phyloP scores from a whole-genome alignment of 2,113 vertebrate species.

The Chloroceryle aenea region DNA sequence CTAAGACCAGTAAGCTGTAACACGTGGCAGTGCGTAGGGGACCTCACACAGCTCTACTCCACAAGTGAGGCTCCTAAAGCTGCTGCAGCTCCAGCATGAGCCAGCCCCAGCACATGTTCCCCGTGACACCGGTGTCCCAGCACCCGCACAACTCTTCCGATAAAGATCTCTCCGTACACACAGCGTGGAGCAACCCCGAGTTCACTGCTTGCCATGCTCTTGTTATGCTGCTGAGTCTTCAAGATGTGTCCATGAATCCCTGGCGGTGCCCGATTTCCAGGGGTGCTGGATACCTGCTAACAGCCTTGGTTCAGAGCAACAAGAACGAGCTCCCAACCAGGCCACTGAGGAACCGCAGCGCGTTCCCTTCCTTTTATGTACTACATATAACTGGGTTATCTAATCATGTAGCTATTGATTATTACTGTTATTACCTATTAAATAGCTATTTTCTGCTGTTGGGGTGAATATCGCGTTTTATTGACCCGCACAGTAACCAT shows the following conservation, averaged over 20 bases:
- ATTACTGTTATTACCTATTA: constrained; percentile 74
- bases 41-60: not conserved
- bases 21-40: fast-evolving
- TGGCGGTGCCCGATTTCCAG: not conserved
- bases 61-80: not conserved
- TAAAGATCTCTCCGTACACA: fast-evolving
- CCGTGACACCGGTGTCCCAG: fast-evolving
- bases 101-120: fast-evolving
- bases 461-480: constrained; percentile 62
- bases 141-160: fast-evolving
- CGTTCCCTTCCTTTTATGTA: constrained; percentile 13
- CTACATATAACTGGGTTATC: constrained; percentile 51
- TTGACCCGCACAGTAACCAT: constrained; percentile 50
- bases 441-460: constrained; percentile 55
- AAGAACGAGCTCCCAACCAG: not conserved
- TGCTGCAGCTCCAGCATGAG: not conserved
- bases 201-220: not conserved
- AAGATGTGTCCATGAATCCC: not conserved
- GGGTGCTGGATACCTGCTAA: not conserved
- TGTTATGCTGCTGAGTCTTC: not conserved
- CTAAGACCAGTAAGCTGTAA: not conserved
- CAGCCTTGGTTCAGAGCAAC: not conserved
- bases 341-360: not conserved
- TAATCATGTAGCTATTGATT: constrained; percentile 67
- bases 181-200: fast-evolving